Conservation (phyloP, 2,113 vertebrate species). For the Corythaixoides concolor region DNA sequence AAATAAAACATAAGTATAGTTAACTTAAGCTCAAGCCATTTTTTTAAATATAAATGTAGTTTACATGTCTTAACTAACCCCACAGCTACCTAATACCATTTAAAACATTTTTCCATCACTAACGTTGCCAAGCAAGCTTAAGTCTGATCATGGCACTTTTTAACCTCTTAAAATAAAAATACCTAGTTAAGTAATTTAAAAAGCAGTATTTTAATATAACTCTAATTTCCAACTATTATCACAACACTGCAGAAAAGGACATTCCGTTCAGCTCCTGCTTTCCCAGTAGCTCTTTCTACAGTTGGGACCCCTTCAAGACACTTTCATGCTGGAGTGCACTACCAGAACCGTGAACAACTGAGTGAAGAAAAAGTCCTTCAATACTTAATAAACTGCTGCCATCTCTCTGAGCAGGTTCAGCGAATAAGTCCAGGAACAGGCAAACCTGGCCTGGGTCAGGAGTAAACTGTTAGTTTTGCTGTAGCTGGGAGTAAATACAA, state of each 20-base stretch:
- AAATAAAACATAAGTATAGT: not conserved
- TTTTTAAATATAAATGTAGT: not conserved
- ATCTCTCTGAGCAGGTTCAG: not conserved
- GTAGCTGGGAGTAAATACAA: not conserved
- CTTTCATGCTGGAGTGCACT: not conserved
- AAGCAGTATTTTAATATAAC: not conserved
- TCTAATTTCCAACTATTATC: not conserved
- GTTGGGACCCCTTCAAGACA: not conserved
- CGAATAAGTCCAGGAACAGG: not conserved
- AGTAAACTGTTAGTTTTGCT: not conserved
- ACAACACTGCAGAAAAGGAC: not conserved
- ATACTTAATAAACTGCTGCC: not conserved
- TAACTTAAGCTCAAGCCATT: not conserved
- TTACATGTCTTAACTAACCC: not conserved
- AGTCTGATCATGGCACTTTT: not conserved
- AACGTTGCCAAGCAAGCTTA: not conserved
- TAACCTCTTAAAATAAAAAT: not conserved
- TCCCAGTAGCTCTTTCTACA: not conserved
- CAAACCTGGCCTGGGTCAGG: not conserved
- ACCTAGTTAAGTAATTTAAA: not conserved
- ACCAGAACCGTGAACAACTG: not conserved
- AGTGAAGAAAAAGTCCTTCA: not conserved
- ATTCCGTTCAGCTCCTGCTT: not conserved
- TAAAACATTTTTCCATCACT: not conserved
- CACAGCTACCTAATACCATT: not conserved